Base-by-base conservation (phyloP, 2,888 invertebrate species). In the Caenorhabditis sp. region DNA sequence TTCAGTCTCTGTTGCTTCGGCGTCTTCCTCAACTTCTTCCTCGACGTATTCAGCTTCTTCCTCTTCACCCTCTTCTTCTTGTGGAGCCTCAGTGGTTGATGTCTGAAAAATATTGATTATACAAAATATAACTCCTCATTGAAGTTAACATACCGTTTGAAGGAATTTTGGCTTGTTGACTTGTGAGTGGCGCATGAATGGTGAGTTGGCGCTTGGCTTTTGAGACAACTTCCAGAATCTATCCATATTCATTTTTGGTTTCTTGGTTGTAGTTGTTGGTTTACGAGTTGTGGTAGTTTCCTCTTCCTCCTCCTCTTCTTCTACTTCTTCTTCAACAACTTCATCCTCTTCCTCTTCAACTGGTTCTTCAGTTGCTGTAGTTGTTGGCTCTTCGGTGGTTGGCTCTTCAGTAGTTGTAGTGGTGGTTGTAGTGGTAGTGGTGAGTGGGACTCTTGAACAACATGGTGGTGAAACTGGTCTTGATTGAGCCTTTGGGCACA, bases 211-310 rank as follows among this genome's bases (percentile, higher is more conserved):
- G 56, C 57, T 67, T 50, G 83, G 83, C 23, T 73, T 68, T 23
- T 80, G 68, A 1, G 85, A 79, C 27, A 87, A 76, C 50, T 84
- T 77, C 79, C 77, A 82, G 78, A 87, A 87, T 20, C 87, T 69
- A 38, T 83, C 83, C 85, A 87, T 84, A 76, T 87, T 87, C 54
- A 86, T 67, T 65, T 84, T 67, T n/a, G 56, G 21, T 7, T 53
- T 57, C 12, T 64, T 64, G 0, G 59, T 66, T 10, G 36, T 59
- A 2, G 56, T 59, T 27, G 60, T 50, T 21, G 10, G 23, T 31
- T 50, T 50, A 14, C 26, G 52, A 17, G 72, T 67, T 21, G 63
- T 72, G 17, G 61, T 59, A 12, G 67, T 57, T 36, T 64, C 61
- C 20, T 69, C 63, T 38, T 59, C 69, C 14, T 65, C 68, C 21